These are phyloP conservation scores for Greenwoodochromis staneri DNA, from an alignment of 2,113 vertebrate species.

Conservation along the genomic window DNA sequence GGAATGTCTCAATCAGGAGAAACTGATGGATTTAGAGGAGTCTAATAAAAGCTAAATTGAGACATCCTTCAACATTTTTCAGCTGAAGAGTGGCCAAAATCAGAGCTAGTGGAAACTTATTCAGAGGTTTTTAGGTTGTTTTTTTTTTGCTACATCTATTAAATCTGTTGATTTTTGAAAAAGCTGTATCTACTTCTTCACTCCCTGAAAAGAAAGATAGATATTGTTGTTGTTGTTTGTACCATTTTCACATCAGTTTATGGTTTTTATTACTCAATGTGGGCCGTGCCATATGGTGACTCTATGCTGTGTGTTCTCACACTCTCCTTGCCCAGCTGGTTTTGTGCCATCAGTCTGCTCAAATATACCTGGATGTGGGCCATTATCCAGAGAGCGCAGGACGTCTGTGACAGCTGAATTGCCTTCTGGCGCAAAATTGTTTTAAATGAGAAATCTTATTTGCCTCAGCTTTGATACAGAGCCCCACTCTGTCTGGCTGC, in stretches of 20 bases:
- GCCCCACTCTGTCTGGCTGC: background rate
- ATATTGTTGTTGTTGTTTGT: background rate
- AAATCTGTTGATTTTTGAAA: background rate
- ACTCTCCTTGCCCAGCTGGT: slow-evolving; percentile 34
- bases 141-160: background rate
- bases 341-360: slow-evolving; percentile 36
- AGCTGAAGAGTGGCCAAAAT: background rate
- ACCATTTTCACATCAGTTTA: background rate
- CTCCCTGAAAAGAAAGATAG: background rate
- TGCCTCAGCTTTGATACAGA: slow-evolving; percentile 17
- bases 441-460: slow-evolving; percentile 34
- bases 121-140: background rate
- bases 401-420: slow-evolving; percentile 29
- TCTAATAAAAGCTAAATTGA: background rate
- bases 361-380: slow-evolving; percentile 39
- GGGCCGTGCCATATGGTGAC: slow-evolving; percentile 31
- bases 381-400: slow-evolving; percentile 38
- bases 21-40: background rate
- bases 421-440: slow-evolving; percentile 35
- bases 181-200: background rate
- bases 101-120: background rate
- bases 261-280: background rate
- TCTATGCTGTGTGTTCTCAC: slow-evolving; percentile 23
- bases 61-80: background rate
- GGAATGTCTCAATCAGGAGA: background rate